Evolutionary conservation across 2,797 vertebrate genomes (phyloP), one percentile per base, ranked within the genome.

Genomic region (Lateolabrax maculatus): DNA sequence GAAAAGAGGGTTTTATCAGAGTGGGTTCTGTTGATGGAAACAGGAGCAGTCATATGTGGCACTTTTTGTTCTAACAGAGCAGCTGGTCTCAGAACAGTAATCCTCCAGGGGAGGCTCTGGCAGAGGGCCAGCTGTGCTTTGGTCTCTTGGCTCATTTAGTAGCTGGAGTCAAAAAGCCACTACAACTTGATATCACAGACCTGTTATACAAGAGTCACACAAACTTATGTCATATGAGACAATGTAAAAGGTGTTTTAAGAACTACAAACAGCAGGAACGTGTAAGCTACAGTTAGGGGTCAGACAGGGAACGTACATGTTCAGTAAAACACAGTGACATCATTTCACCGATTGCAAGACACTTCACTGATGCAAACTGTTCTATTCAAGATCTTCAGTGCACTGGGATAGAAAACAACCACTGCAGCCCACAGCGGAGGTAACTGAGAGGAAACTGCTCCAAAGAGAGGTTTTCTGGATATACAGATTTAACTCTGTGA

Each of bases 61-160:
- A 79, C 83, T 86, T 81, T 79, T 72, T 80, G 52, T 79, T 84
- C 58, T 51, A 21, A 70, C 34, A 43, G 81, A 90, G 75, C 90
- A 93, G 85, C 89, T 90, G 89, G 81, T 90, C 69, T 52, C 71
- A 81, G 79, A 88, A 81, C 86, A 81, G 77, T 77, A 81, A 88
- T 91, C 86, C 87, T 80, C 60, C 53, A 37, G 70, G 64, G 66
- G 63, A 74, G 37, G 49, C 37, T 66, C 51, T 76, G 67, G 71
- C 77, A 63, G 57, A 41, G 46, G 31, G 71, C 65, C 83, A 79
- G 84, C 70, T 89, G 81, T 64, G 77, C 44, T 75, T 68, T 76
- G 65, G 56, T 77, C 77, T 80, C 74, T 62, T 71, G 77, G 79
- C 63, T 81, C 76, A 65, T 81, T 79, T 78, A 27, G 48, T 63